A percentile compares a stretch with the other conserved stretches of the same genome.
Conservation (phyloP, 2,888 invertebrate species). For the Perdita meconis region DNA sequence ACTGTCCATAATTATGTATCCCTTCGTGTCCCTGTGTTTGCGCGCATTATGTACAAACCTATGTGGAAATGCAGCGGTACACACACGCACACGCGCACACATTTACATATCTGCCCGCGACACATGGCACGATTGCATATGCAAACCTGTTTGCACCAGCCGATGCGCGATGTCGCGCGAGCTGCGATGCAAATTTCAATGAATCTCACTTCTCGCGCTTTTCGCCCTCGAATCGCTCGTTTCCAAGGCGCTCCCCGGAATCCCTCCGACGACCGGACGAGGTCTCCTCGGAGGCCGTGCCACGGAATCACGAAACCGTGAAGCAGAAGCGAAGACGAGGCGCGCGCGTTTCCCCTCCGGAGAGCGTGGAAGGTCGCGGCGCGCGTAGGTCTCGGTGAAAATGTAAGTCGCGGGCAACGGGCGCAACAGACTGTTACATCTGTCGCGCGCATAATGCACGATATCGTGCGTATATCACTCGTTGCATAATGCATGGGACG, state of each 20-base stretch:
- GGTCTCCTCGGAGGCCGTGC: background rate
- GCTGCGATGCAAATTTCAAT: slow-evolving; percentile 70
- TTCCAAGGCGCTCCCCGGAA: background rate
- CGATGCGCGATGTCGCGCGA: slow-evolving; percentile 66
- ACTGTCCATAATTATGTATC: slow-evolving; percentile 52
- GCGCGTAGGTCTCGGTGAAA: slow-evolving; percentile 28
- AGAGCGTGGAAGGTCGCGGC: background rate
- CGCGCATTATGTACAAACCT: background rate
- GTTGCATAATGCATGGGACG: slow-evolving; percentile 74
- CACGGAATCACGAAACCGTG: background rate
- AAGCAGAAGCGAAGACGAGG: background rate
- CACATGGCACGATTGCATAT: slow-evolving; percentile 76
- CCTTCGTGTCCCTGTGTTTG: slow-evolving; percentile 12
- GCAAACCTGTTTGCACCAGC: slow-evolving; percentile 71
- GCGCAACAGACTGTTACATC: slow-evolving; percentile 73
- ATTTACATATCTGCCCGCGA: slow-evolving; percentile 58
- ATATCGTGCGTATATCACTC: slow-evolving; percentile 71
- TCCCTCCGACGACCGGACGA: background rate
- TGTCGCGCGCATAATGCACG: slow-evolving; percentile 75
- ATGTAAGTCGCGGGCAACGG: slow-evolving; percentile 49
- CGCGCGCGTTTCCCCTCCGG: background rate
- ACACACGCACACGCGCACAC: slow-evolving; percentile 19
- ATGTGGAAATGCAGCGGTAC: background rate
- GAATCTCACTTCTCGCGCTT: slow-evolving; percentile 55
- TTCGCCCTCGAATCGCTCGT: slow-evolving; percentile 5